A percentile compares a stretch with the other conserved stretches of the same genome.
phyloP scores from a whole-genome alignment of 64 coral and sea anemone genomes.

The Cladopsammia gracilis region DNA sequence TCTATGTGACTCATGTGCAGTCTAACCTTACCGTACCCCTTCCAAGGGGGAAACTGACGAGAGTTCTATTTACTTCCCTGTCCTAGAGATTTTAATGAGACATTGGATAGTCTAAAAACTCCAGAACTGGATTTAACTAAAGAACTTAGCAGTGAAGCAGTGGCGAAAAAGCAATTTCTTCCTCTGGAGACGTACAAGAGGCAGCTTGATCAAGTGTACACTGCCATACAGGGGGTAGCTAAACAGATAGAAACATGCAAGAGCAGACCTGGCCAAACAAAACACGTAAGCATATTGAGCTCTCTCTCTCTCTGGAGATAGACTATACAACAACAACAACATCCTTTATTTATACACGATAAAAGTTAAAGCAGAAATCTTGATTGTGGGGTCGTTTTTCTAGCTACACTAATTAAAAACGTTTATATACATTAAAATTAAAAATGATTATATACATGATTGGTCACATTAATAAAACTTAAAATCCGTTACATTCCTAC shows the following conservation, averaged over 20 bases:
- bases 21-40: too few relatives aligned
- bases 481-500: too few relatives aligned
- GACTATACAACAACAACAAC: too few relatives aligned
- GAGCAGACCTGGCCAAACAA: background rate
- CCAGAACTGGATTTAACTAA: slow-evolving; percentile 13
- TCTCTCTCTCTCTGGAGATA: too few relatives aligned
- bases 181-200: slow-evolving; percentile 14
- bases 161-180: background rate
- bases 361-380: too few relatives aligned
- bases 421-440: too few relatives aligned
- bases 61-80: background rate
- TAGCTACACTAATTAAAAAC: too few relatives aligned
- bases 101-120: background rate
- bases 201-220: slow-evolving; percentile 11
- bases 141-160: slow-evolving; percentile 1
- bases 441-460: too few relatives aligned
- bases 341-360: too few relatives aligned
- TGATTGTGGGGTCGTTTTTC: too few relatives aligned
- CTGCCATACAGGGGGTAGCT: background rate
- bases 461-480: too few relatives aligned
- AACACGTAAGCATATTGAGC: background rate
- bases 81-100: slow-evolving; percentile 6
- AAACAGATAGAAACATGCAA: background rate
- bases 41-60: background rate
- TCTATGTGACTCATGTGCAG: too few relatives aligned